Percentiles rank a stretch among this genome's conserved stretches.
Conservation (phyloP, 1,140 invertebrate species). For the Fopius arisanus region DNA sequence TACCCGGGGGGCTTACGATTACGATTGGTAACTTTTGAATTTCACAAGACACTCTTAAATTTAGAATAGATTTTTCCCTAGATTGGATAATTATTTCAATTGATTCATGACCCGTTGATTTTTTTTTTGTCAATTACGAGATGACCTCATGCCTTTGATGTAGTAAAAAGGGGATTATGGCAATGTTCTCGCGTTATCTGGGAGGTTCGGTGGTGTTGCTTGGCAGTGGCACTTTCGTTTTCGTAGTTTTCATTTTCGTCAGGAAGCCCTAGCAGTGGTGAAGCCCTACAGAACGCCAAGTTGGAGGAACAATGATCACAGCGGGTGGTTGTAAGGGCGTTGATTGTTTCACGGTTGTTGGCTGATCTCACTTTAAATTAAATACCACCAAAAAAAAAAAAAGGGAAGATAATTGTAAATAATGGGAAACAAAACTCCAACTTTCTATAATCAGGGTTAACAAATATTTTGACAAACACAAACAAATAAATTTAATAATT, state of each 20-base stretch:
- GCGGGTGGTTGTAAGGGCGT: not conserved
- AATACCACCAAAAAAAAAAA: conserved; percentile 15
- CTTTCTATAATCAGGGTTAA: too few species aligned
- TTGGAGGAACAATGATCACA: not conserved
- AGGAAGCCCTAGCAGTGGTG: not conserved
- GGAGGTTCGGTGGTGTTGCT: not conserved
- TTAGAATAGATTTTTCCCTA: conserved; percentile 23
- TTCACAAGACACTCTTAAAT: not conserved
- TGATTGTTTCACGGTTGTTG: conserved; percentile 3
- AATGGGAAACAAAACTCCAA: not conserved
- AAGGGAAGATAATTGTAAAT: not conserved
- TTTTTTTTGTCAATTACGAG: conserved; percentile 38
- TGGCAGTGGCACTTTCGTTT: conserved; percentile 3
- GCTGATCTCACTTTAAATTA: not conserved
- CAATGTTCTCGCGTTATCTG: not conserved
- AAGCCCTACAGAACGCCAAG: not conserved
- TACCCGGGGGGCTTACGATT: too few species aligned
- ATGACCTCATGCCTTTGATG: conserved; percentile 44
- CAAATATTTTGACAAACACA: too few species aligned
- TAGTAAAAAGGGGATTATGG: not conserved
- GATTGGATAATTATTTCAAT: conserved; percentile 29
- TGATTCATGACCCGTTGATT: too few species aligned
- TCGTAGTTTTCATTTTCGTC: not conserved
- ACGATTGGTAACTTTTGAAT: too few species aligned
- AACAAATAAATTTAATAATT: too few species aligned